Percentiles rank a stretch among this genome's conserved stretches.
Evolutionary conservation across 2,888 invertebrate genomes (phyloP).

Genomic region (Tinea trinotella): DNA sequence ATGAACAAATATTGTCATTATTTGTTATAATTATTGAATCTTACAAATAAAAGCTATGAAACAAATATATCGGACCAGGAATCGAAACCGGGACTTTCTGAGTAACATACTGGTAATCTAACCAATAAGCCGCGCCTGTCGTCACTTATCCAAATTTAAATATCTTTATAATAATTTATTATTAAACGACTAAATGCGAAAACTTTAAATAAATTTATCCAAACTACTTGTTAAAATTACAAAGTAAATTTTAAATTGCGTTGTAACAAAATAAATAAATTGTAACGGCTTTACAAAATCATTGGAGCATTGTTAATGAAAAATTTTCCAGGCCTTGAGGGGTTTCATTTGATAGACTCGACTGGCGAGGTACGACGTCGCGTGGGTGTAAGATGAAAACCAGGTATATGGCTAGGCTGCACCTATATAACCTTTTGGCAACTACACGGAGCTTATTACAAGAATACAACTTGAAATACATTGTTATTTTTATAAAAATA

Average conservation of each 20-base stretch:
- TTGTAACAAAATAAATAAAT: not conserved
- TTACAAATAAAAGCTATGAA: too few species aligned
- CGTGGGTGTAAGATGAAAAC: conserved; percentile 8
- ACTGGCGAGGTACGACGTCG: conserved; percentile 3
- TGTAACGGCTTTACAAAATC: conserved; percentile 2
- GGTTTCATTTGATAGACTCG: conserved; percentile 9
- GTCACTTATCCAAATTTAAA: too few species aligned
- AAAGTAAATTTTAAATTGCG: not conserved
- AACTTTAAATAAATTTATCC: too few species aligned
- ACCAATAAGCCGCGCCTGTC: too few species aligned
- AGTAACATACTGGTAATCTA: too few species aligned
- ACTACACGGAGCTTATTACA: not conserved
- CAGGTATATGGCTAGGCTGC: conserved; percentile 3
- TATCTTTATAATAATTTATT: too few species aligned
- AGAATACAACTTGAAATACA: not conserved
- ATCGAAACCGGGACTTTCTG: too few species aligned
- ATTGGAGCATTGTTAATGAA: conserved; percentile 4
- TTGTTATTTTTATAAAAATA: not conserved
- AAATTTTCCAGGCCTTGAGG: conserved; percentile 8
- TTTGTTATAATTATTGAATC: too few species aligned
- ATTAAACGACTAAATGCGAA: too few species aligned
- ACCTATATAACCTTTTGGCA: not conserved
- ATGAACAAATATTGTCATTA: too few species aligned
- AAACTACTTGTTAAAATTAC: too few species aligned
- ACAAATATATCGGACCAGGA: too few species aligned